phyloP scores from a whole-genome alignment of 1,140 invertebrate genomes.

The Agrypnia vestita region DNA sequence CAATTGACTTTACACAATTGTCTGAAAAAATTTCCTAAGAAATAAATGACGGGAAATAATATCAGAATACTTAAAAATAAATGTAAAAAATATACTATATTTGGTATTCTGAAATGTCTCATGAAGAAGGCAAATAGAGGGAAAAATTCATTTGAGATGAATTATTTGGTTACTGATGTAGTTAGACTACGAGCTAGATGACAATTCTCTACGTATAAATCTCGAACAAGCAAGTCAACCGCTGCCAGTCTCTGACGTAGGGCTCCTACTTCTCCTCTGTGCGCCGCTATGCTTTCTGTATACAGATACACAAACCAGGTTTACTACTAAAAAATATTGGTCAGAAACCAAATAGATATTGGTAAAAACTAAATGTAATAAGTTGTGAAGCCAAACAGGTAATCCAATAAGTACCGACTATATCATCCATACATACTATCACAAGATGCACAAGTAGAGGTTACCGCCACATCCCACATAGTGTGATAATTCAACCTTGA shows the following conservation, averaged over 20 bases:
- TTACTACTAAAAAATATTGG: neutral
- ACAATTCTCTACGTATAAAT: constrained; percentile 87
- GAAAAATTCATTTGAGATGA: neutral
- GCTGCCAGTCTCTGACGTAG: constrained; percentile 80
- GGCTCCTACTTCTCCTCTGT: constrained; percentile 77
- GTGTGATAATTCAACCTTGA: no score
- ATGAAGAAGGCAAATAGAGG: neutral
- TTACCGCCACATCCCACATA: no score
- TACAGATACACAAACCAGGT: neutral
- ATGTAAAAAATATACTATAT: constrained; percentile 32
- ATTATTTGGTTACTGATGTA: constrained; percentile 45
- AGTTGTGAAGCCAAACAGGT: neutral
- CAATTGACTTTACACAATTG: no score
- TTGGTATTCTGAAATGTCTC: constrained; percentile 18
- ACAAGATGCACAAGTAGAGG: neutral
- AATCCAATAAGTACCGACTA: neutral
- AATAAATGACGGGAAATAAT: constrained; percentile 23
- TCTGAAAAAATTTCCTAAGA: neutral
- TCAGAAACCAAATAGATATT: neutral
- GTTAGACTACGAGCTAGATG: constrained; percentile 71
- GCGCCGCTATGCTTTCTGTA: constrained; percentile 62
- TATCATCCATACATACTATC: neutral
- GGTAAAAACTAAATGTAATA: neutral
- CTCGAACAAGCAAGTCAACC: constrained; percentile 83
- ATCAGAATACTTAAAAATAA: constrained; percentile 32